Conservation (phyloP, 2,888 invertebrate species). For the Gymnosoma rotundatum region DNA sequence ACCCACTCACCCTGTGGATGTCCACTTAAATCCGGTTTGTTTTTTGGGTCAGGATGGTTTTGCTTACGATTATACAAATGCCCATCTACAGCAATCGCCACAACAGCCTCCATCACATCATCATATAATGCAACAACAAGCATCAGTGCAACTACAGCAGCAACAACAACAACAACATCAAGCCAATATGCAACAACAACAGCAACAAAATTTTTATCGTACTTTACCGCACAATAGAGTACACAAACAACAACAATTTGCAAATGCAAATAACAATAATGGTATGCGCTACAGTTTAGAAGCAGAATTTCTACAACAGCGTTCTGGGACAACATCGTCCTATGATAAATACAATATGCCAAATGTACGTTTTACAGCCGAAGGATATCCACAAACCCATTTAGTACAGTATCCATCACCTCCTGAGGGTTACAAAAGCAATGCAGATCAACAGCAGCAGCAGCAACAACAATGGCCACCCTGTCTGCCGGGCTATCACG, state of each 20-base stretch:
- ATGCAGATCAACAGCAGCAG: constrained; percentile 79
- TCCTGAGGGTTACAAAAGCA: constrained; percentile 87
- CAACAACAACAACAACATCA: constrained; percentile 73
- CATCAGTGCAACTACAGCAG: constrained; percentile 68
- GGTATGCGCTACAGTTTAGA: constrained; percentile 85
- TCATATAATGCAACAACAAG: constrained; percentile 73
- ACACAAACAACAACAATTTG: constrained; percentile 79
- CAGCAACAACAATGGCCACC: constrained; percentile 83
- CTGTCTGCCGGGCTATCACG: constrained; percentile 83
- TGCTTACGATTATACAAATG: constrained; percentile 83
- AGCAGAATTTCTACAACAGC: constrained; percentile 85
- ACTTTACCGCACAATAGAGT: constrained; percentile 89
- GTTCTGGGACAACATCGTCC: constrained; percentile 81
- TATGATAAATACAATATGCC: constrained; percentile 83
- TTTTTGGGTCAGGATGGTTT: constrained; percentile 91
- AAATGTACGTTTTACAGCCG: constrained; percentile 89
- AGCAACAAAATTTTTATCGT: constrained; percentile 85
- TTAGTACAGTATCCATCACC: constrained; percentile 84
- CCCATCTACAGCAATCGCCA: constrained; percentile 78
- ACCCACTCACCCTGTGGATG: constrained; percentile 86
- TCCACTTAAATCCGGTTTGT: constrained; percentile 89
- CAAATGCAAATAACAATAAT: constrained; percentile 83
- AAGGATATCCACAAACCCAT: constrained; percentile 86
- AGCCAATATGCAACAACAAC: constrained; percentile 73
- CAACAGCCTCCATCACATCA: constrained; percentile 71